phyloP scores from a whole-genome alignment of 2,113 vertebrate species.

The Prietella phreatophila region DNA sequence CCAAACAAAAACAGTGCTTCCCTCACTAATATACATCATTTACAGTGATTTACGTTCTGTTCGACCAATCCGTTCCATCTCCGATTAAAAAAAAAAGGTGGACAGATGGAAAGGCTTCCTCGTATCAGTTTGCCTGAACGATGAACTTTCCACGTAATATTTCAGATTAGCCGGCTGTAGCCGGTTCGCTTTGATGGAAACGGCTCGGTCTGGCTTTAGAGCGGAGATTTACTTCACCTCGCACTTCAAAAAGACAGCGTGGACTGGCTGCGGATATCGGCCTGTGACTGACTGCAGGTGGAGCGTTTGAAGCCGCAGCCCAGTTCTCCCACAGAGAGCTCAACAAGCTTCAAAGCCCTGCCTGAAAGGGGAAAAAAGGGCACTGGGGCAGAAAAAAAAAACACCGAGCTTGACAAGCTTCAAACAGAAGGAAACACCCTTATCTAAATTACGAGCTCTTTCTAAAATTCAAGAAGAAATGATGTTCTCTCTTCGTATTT shows the following conservation, averaged over 20 bases:
- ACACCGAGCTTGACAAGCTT: neutral
- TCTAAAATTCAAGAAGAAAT: neutral
- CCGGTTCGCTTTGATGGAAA: neutral
- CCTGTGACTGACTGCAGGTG: constrained; percentile 27
- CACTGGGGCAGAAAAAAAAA: constrained; percentile 13
- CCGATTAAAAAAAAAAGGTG: neutral
- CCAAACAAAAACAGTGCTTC: no score
- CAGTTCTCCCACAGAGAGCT: constrained; percentile 10
- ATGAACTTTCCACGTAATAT: neutral
- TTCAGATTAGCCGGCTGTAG: neutral
- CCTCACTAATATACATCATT: neutral
- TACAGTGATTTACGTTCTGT: no score
- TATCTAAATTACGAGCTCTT: neutral
- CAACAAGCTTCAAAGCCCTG: constrained; percentile 44
- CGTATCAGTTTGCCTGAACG: neutral
- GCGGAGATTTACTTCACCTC: neutral
- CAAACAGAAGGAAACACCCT: neutral
- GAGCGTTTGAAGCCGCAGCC: constrained; percentile 46
- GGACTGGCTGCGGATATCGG: neutral
- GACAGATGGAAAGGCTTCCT: neutral
- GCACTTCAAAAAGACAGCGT: constrained; percentile 36
- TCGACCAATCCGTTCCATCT: neutral
- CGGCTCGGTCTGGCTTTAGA: constrained; percentile 12
- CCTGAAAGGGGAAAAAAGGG: neutral
- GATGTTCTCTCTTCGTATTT: neutral